Evolutionary conservation across 2,113 vertebrate genomes (phyloP).

Genomic region (Callipepla squamata): DNA sequence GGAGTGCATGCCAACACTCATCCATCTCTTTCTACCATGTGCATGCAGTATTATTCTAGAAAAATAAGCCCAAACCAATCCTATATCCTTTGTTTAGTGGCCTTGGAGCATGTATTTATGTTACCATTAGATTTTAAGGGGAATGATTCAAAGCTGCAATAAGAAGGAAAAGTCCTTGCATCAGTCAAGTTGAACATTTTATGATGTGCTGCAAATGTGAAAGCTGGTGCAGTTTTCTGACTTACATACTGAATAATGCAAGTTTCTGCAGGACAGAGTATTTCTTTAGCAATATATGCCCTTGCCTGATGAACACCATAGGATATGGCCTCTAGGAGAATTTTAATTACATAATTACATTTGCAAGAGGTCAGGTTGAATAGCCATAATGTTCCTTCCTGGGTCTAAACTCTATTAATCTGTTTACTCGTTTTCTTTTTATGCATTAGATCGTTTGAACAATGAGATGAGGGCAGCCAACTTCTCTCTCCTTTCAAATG

Average conservation of each 20-base stretch:
- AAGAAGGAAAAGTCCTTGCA: background rate
- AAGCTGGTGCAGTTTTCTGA: background rate
- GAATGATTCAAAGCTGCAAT: slow-evolving; percentile 24
- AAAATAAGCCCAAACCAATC: background rate
- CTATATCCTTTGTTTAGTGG: background rate
- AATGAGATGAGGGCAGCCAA: background rate
- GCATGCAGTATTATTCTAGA: background rate
- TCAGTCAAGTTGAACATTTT: background rate
- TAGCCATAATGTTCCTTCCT: slow-evolving; percentile 31
- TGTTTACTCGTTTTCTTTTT: slow-evolving; percentile 34
- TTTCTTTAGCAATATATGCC: slow-evolving; percentile 29
- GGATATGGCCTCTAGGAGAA: background rate
- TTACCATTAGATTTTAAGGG: background rate
- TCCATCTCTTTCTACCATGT: background rate
- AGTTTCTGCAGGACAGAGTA: background rate
- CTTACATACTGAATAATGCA: background rate
- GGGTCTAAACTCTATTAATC: slow-evolving; percentile 40
- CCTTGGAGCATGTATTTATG: background rate
- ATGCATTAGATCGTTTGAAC: background rate
- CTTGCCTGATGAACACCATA: slow-evolving; percentile 31
- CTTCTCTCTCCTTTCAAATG: background rate
- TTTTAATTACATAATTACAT: slow-evolving; percentile 19
- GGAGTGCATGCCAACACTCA: background rate
- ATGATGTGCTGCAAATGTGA: slow-evolving; percentile 31
- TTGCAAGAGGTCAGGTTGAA: background rate